A percentile compares a stretch with the other conserved stretches of the same genome.
phyloP scores from a whole-genome alignment of 2,113 vertebrate species.

The Rhinogobius similis region DNA sequence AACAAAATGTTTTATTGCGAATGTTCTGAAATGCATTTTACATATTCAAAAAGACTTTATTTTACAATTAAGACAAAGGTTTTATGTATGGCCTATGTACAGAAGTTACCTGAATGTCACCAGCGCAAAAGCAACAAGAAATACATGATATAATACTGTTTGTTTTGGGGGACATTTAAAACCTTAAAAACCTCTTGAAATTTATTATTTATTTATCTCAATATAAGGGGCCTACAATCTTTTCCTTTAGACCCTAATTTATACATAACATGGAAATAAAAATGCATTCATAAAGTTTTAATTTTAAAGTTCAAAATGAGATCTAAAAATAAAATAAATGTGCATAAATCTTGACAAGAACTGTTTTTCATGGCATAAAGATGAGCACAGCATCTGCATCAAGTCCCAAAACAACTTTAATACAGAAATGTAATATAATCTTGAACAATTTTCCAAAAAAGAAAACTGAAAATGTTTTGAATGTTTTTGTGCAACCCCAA shows the following conservation, averaged over 20 bases:
- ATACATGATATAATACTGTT: conserved; percentile 53
- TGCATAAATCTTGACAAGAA: conserved; percentile 31
- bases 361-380: conserved; percentile 26
- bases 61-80: conserved; percentile 62
- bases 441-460: background rate
- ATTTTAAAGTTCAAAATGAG: conserved; percentile 28
- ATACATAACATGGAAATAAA: conserved; percentile 10
- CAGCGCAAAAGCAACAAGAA: conserved; percentile 36
- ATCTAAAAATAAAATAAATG: conserved; percentile 42
- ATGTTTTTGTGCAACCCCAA: conserved; percentile 18
- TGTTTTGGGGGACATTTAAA: conserved; percentile 35
- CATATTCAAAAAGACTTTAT: conserved; percentile 66
- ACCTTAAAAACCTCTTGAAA: background rate
- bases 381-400: conserved; percentile 25
- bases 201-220: background rate
- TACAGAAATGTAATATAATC: conserved; percentile 22
- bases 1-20: conserved; percentile 62
- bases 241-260: conserved; percentile 13
- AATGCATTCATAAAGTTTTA: conserved; percentile 36
- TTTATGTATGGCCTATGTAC: conserved; percentile 64
- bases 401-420: conserved; percentile 23
- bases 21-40: conserved; percentile 66
- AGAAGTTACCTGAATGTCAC: conserved; percentile 36
- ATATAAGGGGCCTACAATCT: background rate
- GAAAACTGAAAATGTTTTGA: background rate